phyloP scores from a whole-genome alignment of 1,140 invertebrate species.

The Eubasilissa regina region DNA sequence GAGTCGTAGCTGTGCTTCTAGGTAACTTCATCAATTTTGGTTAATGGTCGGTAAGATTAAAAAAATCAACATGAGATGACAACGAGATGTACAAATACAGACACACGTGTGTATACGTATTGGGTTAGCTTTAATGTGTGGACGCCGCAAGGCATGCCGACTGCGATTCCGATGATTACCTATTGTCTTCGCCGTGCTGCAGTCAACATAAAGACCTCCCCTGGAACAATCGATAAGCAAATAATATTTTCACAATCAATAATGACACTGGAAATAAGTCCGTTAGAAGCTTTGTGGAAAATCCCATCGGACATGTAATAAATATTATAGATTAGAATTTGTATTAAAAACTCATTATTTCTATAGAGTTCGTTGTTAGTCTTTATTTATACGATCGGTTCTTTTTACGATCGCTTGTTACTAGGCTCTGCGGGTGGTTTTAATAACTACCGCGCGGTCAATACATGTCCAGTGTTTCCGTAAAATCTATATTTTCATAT shows the following conservation, averaged over 20 bases:
- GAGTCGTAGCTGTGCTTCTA: no score
- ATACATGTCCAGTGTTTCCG: no score
- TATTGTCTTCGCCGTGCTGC: constrained; percentile 22
- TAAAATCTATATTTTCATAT: no score
- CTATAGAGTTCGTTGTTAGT: no score
- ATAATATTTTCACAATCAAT: constrained; percentile 3
- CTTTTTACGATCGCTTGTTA: no score
- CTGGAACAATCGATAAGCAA: constrained; percentile 16
- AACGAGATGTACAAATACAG: not conserved
- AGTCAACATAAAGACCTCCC: constrained; percentile 18
- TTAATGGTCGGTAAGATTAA: not conserved
- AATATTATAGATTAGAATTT: no score
- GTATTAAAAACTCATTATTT: no score
- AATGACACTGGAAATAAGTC: not conserved
- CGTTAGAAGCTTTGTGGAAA: no score
- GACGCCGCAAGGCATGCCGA: not conserved
- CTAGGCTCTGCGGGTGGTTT: no score
- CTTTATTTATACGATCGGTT: no score
- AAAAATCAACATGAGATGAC: not conserved
- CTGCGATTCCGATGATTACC: constrained; percentile 34
- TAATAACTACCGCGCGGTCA: no score
- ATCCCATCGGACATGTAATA: no score
- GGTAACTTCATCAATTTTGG: not conserved
- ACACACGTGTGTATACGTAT: not conserved
- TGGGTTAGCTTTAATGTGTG: not conserved